phyloP scores from a whole-genome alignment of 2,113 vertebrate genomes.

The Hyaena hyaena region DNA sequence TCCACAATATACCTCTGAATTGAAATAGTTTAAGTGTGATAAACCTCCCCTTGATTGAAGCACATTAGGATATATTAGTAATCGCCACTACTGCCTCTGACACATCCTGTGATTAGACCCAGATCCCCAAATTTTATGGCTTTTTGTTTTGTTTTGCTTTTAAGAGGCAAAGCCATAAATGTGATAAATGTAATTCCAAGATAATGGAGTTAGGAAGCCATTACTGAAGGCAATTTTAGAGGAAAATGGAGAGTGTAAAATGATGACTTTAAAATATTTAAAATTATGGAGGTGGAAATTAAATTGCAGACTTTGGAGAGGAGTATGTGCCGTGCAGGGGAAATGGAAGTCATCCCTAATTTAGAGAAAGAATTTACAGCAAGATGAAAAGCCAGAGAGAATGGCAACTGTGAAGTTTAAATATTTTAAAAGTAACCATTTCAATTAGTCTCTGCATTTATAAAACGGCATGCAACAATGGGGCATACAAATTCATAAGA shows the following conservation, averaged over 20 bases:
- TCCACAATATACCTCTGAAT: not conserved
- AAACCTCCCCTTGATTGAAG: slow-evolving; percentile 47
- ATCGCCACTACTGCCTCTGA: not conserved
- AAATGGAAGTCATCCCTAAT: slow-evolving; percentile 45
- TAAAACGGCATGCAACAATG: not conserved
- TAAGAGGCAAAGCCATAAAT: slow-evolving; percentile 67
- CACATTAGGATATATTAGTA: not conserved
- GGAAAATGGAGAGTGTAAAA: slow-evolving; percentile 68
- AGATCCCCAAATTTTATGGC: slow-evolving; percentile 48
- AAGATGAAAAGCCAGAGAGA: slow-evolving; percentile 46
- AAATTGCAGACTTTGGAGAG: slow-evolving; percentile 46
- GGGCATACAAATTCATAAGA: not conserved
- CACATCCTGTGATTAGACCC: slow-evolving; percentile 10
- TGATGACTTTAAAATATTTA: slow-evolving; percentile 75
- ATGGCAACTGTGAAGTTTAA: slow-evolving; percentile 5
- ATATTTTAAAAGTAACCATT: slow-evolving; percentile 41
- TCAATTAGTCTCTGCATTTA: slow-evolving; percentile 43
- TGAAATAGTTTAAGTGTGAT: not conserved
- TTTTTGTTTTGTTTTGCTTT: slow-evolving; percentile 72
- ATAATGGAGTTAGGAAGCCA: slow-evolving; percentile 77
- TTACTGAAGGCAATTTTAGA: slow-evolving; percentile 71
- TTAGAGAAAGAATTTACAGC: not conserved
- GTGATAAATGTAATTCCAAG: slow-evolving; percentile 77
- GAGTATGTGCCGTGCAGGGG: not conserved
- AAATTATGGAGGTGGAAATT: slow-evolving; percentile 70